Percentiles rank a stretch among this genome's conserved stretches.
Evolutionary conservation across 2,888 invertebrate genomes (phyloP).

Genomic region (Perdita meconis): DNA sequence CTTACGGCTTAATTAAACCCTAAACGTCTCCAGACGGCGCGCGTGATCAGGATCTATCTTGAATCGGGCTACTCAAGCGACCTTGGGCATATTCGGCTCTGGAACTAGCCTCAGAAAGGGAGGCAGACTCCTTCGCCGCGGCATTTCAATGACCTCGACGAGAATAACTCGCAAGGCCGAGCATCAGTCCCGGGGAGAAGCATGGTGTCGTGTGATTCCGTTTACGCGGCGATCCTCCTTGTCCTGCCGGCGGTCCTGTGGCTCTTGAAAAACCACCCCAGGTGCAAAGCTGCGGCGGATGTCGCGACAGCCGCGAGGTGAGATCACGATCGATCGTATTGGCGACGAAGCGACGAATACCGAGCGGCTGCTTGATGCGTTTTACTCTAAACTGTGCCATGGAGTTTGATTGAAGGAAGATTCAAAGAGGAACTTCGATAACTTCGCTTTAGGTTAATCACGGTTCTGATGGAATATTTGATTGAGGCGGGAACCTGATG

Average conservation of each 20-base stretch:
- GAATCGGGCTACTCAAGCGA: neutral
- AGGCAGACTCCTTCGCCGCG: constrained; percentile 30
- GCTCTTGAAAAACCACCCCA: constrained; percentile 59
- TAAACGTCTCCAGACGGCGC: neutral
- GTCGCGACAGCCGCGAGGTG: constrained; percentile 66
- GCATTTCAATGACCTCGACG: constrained; percentile 63
- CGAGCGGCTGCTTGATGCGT: no score
- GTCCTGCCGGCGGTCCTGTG: constrained; percentile 69
- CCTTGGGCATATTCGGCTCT: neutral
- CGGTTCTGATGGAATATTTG: no score
- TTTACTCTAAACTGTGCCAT: no score
- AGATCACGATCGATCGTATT: neutral
- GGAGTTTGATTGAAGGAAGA: no score
- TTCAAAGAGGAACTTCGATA: no score
- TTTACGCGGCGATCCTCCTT: constrained; percentile 64
- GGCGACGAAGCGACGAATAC: neutral
- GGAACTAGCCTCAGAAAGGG: constrained; percentile 1
- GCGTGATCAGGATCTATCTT: neutral
- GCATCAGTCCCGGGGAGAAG: constrained; percentile 45
- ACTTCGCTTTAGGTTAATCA: no score
- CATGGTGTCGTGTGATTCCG: constrained; percentile 66
- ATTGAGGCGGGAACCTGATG: no score
- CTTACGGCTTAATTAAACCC: neutral
- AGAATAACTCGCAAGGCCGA: constrained; percentile 68
- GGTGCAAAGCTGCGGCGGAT: constrained; percentile 52